phyloP scores from a whole-genome alignment of 2,797 vertebrate genomes.

The Sparus aurata region DNA sequence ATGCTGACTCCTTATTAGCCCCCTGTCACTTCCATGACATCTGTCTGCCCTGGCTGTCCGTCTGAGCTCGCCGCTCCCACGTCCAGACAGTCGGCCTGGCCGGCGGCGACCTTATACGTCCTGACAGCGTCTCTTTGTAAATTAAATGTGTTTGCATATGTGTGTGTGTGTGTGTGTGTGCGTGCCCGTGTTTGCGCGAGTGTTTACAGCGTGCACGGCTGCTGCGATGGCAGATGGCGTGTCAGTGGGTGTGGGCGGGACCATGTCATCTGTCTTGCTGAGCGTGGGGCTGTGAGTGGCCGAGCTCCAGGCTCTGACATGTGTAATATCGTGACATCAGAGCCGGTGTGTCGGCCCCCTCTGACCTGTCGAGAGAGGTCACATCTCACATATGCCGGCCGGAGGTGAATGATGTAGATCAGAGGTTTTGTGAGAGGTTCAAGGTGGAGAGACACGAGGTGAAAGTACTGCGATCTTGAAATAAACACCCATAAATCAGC shows the following conservation, averaged over 20 bases:
- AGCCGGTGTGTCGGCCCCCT: conserved; percentile 42
- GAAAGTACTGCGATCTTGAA: not conserved
- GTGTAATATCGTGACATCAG: conserved; percentile 66
- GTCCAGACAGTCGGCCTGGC: conserved; percentile 45
- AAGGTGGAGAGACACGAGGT: not conserved
- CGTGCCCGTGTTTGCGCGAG: conserved; percentile 29
- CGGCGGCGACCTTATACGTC: conserved; percentile 56
- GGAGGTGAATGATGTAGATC: not conserved
- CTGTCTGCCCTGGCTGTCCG: conserved; percentile 40
- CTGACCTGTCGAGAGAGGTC: conserved; percentile 60
- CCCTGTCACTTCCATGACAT: conserved; percentile 58
- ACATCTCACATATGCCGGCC: not conserved
- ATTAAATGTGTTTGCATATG: conserved; percentile 54
- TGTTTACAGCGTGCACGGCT: conserved; percentile 56
- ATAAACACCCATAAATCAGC: not conserved
- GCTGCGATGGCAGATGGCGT: conserved; percentile 79
- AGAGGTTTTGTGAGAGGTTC: not conserved
- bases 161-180: conserved; percentile 5
- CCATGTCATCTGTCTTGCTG: conserved; percentile 72
- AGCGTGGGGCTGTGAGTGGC: conserved; percentile 69
- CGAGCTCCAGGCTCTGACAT: conserved; percentile 63
- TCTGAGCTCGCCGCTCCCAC: conserved; percentile 25
- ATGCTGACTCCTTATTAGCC: conserved; percentile 59
- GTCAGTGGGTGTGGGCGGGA: conserved; percentile 73
- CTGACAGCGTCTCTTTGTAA: conserved; percentile 66